Percentiles rank a stretch among this genome's conserved stretches.
Evolutionary conservation across 2,888 invertebrate species (phyloP).

Genomic region (Rhingia campestris): DNA sequence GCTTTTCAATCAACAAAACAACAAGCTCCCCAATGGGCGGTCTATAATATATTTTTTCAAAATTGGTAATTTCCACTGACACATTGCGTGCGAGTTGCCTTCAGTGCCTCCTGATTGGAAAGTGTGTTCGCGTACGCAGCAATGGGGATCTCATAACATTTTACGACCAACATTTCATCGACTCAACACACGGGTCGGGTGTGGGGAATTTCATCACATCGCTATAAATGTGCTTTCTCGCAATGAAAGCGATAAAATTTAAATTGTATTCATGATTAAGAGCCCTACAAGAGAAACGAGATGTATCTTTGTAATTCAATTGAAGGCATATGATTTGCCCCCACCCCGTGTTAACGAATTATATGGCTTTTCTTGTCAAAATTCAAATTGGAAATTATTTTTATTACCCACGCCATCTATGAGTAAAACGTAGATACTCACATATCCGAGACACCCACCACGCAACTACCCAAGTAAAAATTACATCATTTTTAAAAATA

Average conservation of each 20-base stretch:
- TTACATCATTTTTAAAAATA: background rate
- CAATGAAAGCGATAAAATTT: slow-evolving; percentile 21
- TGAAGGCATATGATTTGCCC: background rate
- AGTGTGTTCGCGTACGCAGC: background rate
- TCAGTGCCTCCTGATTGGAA: slow-evolving; percentile 39
- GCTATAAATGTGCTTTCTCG: background rate
- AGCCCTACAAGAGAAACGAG: background rate
- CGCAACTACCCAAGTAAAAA: too few relatives aligned
- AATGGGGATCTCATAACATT: slow-evolving; percentile 34
- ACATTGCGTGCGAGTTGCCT: slow-evolving; percentile 40
- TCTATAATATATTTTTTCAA: background rate
- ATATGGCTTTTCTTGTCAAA: too few relatives aligned
- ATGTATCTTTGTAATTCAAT: slow-evolving; percentile 1
- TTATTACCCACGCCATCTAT: too few relatives aligned
- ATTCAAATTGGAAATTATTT: too few relatives aligned
- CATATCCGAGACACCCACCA: too few relatives aligned
- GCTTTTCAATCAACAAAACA: slow-evolving; percentile 41
- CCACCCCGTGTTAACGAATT: background rate
- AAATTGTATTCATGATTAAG: slow-evolving; percentile 17
- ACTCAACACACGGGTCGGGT: background rate
- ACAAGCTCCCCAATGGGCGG: slow-evolving; percentile 35
- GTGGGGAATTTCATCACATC: background rate
- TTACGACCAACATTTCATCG: slow-evolving; percentile 17
- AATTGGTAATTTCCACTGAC: slow-evolving; percentile 38
- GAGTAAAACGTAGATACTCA: too few relatives aligned